Evolutionary conservation across 2,888 invertebrate genomes (phyloP), one percentile per base, ranked within the genome.

Genomic region (Pedicia rivosa): DNA sequence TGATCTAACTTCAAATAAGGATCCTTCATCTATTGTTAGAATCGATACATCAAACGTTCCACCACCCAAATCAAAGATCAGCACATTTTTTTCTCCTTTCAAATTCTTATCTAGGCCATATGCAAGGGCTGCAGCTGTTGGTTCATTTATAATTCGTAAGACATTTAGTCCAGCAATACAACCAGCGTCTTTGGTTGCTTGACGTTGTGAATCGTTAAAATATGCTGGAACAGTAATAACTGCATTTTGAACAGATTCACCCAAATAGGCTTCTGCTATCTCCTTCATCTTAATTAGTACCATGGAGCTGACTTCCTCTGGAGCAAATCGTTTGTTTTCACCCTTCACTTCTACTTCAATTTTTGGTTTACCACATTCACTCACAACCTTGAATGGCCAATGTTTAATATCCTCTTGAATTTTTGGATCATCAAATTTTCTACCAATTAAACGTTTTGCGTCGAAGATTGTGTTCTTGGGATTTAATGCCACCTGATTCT

Each of bases 21-120:
- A 35, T 66, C 92, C 78, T 59, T 94, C 91, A 65, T 92, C 92
- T 59, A 94, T 94, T 51, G 91, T 90, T 54, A 94, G 68, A 56
- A 94, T 86, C 44, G 92, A 92, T 40, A 94, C 94, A 70, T 95
- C 94, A 60, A 95, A 94, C 52, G 91, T 92, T 54, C 91, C 94
- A 56, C 94, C 94, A 60, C 92, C 91, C 54, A 87, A 86, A 67
- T 91, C 91, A 65, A 44, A 52, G 51, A 84, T 84, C 46, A 84
- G 69, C 43, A 86, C 84, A 52, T 86, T 84, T 39, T 83, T 74
- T 65, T 84, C 84, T 50, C 81, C 82, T 39, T 67, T 69, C 44
- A 81, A 78, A 61, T 84, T 86, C 55, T 86, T 86, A 66, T 86
- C 86, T 44, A 86, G 71, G 54, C 92, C 92, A 59, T 94, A 91